phyloP scores from a whole-genome alignment of 2,888 invertebrate species.

The Strigamia crassipes region DNA sequence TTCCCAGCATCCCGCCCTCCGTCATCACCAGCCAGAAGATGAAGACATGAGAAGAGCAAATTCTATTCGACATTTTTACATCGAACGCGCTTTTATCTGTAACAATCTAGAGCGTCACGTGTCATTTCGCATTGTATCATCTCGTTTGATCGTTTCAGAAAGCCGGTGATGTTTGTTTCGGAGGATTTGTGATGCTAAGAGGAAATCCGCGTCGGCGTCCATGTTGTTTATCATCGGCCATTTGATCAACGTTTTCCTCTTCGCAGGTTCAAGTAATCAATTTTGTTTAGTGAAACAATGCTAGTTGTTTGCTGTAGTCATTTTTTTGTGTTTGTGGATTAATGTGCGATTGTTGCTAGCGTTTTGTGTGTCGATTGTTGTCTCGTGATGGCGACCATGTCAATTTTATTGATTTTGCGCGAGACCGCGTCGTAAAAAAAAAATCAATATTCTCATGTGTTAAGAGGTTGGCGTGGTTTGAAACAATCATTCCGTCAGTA shows the following conservation, averaged over 20 bases:
- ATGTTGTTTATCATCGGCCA: slow-evolving; percentile 31
- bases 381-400: background rate
- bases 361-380: background rate
- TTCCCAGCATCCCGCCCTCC: background rate
- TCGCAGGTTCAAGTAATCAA: background rate
- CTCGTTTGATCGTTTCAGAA: background rate
- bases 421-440: background rate
- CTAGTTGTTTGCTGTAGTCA: background rate
- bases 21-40: slow-evolving; percentile 15
- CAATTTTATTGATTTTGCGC: slow-evolving; percentile 15
- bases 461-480: background rate
- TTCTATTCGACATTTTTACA: background rate
- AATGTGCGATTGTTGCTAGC: background rate
- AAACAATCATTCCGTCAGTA: background rate
- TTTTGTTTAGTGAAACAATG: background rate
- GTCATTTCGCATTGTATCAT: background rate
- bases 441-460: background rate
- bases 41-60: background rate
- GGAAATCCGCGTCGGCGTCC: background rate
- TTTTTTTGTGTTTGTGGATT: background rate
- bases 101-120: background rate
- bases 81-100: background rate
- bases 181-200: background rate
- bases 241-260: background rate
- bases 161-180: background rate